These are phyloP conservation scores for Eledone cirrhosa DNA, from an alignment of 2,888 invertebrate species.

Conservation along the genomic window DNA sequence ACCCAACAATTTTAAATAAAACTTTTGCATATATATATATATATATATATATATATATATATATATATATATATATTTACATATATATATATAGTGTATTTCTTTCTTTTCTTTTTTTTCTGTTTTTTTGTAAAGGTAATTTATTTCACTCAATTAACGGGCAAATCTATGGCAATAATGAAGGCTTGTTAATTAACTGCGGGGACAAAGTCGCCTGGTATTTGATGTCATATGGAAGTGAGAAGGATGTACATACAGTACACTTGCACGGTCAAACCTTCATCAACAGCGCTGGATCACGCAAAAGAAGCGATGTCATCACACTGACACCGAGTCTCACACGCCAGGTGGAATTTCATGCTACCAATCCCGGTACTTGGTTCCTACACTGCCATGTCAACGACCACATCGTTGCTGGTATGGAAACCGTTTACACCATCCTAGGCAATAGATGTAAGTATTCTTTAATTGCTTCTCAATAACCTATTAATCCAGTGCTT, in stretches of 20 bases:
- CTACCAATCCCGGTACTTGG: slow-evolving; percentile 57
- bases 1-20: too few relatives aligned
- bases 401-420: slow-evolving; percentile 47
- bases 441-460: not conserved
- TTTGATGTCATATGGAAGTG: slow-evolving; percentile 43
- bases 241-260: slow-evolving; percentile 45
- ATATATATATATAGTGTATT: too few relatives aligned
- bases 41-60: too few relatives aligned
- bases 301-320: slow-evolving; percentile 51
- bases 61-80: too few relatives aligned
- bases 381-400: slow-evolving; percentile 54
- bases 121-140: slow-evolving; percentile 34
- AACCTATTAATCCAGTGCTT: too few relatives aligned
- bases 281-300: slow-evolving; percentile 38
- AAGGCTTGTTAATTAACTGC: slow-evolving; percentile 38
- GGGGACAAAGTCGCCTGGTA: slow-evolving; percentile 49
- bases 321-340: slow-evolving; percentile 57
- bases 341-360: slow-evolving; percentile 50
- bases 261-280: slow-evolving; percentile 56
- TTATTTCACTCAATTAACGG: slow-evolving; percentile 48
- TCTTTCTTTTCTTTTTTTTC: too few relatives aligned
- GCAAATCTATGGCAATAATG: slow-evolving; percentile 43
- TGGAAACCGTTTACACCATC: slow-evolving; percentile 51
- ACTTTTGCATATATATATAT: too few relatives aligned
- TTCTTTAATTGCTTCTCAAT: too few relatives aligned